phyloP scores from a whole-genome alignment of 2,888 invertebrate genomes.

The Aromia moschata region DNA sequence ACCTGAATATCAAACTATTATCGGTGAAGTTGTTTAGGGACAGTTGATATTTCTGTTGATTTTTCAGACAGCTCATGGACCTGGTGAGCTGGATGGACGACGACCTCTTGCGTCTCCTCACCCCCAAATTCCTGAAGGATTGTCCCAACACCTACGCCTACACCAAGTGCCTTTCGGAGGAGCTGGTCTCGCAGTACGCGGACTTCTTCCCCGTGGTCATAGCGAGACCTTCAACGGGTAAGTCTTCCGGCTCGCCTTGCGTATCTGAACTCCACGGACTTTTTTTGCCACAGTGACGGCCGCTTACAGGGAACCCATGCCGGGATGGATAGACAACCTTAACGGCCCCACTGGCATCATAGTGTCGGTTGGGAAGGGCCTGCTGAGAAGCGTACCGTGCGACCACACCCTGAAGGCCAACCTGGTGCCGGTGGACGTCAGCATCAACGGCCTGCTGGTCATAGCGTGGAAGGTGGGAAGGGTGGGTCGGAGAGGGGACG shows the following conservation, averaged over 20 bases:
- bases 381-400: slow-evolving; percentile 85
- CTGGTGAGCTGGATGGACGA: slow-evolving; percentile 75
- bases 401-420: slow-evolving; percentile 70
- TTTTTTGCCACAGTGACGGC: too few species aligned
- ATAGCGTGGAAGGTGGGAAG: slow-evolving; percentile 73
- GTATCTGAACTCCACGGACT: too few species aligned
- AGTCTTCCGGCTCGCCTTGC: background rate
- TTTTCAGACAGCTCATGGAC: slow-evolving; percentile 69
- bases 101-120: slow-evolving; percentile 69
- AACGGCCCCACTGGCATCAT: slow-evolving; percentile 89
- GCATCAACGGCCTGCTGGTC: slow-evolving; percentile 80
- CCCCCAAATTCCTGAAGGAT: slow-evolving; percentile 74
- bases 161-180: slow-evolving; percentile 92
- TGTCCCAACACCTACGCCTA: slow-evolving; percentile 96
- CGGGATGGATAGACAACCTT: slow-evolving; percentile 90
- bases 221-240: slow-evolving; percentile 93
- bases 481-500: slow-evolving; percentile 36
- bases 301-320: slow-evolving; percentile 76
- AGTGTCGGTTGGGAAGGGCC: slow-evolving; percentile 82
- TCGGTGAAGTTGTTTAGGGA: too few species aligned
- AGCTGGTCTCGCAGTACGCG: slow-evolving; percentile 77
- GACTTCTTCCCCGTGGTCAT: slow-evolving; percentile 81
- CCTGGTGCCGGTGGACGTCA: slow-evolving; percentile 79
- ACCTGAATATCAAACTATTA: too few species aligned
- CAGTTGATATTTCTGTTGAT: too few species aligned